Evolutionary conservation across 2,797 vertebrate species (phyloP).

Genomic region (Sebastes vulpes): DNA sequence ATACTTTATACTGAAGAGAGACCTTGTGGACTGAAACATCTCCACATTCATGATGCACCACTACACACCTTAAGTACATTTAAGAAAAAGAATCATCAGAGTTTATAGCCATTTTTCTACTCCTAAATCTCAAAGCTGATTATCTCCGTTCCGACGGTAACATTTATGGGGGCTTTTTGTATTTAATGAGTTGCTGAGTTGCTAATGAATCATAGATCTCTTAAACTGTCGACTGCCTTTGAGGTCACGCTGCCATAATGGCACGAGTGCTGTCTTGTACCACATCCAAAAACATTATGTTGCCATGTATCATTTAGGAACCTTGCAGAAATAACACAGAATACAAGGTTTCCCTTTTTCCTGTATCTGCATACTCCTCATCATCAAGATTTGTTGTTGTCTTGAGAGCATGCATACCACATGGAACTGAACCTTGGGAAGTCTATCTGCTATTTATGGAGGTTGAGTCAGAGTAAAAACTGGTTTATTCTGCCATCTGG

Average conservation of each 20-base stretch:
- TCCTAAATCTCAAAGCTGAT: not conserved
- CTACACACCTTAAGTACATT: not conserved
- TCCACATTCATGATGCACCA: not conserved
- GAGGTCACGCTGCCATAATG: not conserved
- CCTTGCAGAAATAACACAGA: not conserved
- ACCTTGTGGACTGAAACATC: not conserved
- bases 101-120: not conserved
- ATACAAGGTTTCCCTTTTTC: not conserved
- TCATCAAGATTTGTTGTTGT: not conserved
- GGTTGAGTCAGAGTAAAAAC: not conserved
- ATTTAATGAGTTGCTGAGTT: not conserved
- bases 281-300: not conserved
- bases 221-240: not conserved
- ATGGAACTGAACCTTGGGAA: not conserved
- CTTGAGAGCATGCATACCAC: not conserved
- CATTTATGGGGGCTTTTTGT: not conserved
- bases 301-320: not conserved
- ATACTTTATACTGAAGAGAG: not conserved
- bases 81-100: not conserved
- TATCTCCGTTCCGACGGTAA: not conserved
- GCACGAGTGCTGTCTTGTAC: not conserved
- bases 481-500: conserved; percentile 55
- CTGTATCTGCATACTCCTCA: not conserved
- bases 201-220: not conserved
- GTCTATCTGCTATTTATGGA: not conserved